Evolutionary conservation across 2,797 vertebrate genomes (phyloP).

Genomic region (Nyctalus aviator): DNA sequence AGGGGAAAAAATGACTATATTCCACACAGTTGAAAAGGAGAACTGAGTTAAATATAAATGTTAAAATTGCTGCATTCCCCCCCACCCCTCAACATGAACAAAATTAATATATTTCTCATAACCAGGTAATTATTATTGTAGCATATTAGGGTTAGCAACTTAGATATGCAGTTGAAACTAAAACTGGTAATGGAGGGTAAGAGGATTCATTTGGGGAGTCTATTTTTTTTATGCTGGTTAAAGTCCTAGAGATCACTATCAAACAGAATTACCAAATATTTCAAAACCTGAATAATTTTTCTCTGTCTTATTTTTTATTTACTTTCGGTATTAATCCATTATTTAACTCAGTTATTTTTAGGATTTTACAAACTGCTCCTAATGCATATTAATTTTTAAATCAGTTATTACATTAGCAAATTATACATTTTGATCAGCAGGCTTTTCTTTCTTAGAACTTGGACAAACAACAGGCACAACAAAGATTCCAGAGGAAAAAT

Average conservation of each 20-base stretch:
- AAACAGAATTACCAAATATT: conserved; percentile 37
- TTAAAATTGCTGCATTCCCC: conserved; percentile 26
- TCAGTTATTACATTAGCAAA: conserved; percentile 46
- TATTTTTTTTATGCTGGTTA: conserved; percentile 43
- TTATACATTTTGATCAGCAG: not conserved
- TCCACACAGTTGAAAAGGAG: conserved; percentile 22
- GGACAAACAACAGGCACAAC: not conserved
- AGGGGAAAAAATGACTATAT: not conserved
- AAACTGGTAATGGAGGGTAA: conserved; percentile 22
- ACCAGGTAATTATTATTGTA: not conserved
- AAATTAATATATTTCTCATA: conserved; percentile 51
- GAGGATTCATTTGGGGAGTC: conserved; percentile 23
- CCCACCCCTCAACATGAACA: conserved; percentile 56
- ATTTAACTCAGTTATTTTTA: conserved; percentile 51
- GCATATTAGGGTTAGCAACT: conserved; percentile 43
- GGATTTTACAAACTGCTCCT: conserved; percentile 61
- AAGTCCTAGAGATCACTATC: conserved; percentile 55
- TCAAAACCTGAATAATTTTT: conserved; percentile 42
- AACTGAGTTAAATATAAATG: conserved; percentile 46
- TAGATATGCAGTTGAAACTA: conserved; percentile 29
- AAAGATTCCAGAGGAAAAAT: conserved; percentile 36
- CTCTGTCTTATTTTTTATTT: conserved; percentile 47
- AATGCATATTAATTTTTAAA: conserved; percentile 44
- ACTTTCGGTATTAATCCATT: conserved; percentile 49
- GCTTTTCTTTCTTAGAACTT: not conserved